Conservation (phyloP, 2,113 vertebrate genomes). For the Procapra przewalskii region DNA sequence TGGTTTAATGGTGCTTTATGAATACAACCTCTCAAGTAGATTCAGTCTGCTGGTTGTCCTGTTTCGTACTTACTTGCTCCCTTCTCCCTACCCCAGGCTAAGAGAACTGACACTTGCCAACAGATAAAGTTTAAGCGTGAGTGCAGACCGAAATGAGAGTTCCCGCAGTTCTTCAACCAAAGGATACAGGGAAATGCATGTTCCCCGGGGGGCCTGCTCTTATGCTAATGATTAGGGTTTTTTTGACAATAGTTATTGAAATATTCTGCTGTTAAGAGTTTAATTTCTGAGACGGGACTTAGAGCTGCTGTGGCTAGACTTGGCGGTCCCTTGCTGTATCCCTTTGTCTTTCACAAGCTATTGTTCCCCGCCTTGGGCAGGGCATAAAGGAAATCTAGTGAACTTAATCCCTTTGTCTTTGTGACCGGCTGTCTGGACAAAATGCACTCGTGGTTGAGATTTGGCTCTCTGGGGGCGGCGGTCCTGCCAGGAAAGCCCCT, state of each 20-base stretch:
- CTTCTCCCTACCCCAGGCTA: background rate
- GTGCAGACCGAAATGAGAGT: background rate
- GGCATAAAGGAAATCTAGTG: background rate
- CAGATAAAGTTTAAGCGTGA: background rate
- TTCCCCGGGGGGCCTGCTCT: background rate
- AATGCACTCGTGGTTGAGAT: background rate
- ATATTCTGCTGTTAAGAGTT: background rate
- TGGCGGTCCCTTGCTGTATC: background rate
- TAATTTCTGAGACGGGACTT: constrained; percentile 21
- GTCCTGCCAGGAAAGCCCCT: background rate
- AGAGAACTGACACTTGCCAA: background rate
- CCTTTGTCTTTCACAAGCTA: background rate
- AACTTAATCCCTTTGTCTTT: constrained; percentile 44
- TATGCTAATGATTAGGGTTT: background rate
- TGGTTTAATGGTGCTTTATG: background rate
- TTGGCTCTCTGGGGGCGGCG: background rate
- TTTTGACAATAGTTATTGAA: background rate
- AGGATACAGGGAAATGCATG: background rate
- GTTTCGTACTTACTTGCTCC: rapidly evolving
- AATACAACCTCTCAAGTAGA: background rate
- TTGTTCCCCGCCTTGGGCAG: background rate
- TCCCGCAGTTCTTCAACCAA: background rate
- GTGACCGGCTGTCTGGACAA: background rate
- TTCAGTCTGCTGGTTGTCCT: background rate
- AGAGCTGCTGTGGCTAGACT: background rate